Conservation (phyloP, 2,797 vertebrate genomes). For the Enteromius argenteus region DNA sequence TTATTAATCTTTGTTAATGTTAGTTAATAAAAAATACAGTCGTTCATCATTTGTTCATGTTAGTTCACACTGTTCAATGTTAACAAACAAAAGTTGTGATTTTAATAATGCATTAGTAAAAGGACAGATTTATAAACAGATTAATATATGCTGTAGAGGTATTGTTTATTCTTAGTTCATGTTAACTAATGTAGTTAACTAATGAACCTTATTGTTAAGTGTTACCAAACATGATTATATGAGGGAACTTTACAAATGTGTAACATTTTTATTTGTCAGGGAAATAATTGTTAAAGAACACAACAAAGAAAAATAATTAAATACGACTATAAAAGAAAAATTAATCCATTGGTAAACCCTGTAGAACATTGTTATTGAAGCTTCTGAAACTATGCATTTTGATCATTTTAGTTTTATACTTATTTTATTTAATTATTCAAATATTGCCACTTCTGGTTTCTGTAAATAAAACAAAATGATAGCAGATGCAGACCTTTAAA, state of each 20-base stretch:
- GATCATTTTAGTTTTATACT: not conserved
- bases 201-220: no score
- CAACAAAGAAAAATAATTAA: not conserved
- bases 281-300: not conserved
- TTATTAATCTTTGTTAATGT: no score
- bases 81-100: no score
- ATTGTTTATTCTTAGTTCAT: no score
- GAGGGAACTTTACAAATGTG: not conserved
- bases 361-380: not conserved
- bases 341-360: not conserved
- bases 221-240: not conserved
- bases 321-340: not conserved
- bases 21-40: no score
- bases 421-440: not conserved
- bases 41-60: no score
- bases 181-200: no score
- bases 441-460: not conserved
- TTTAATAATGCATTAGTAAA: no score
- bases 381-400: not conserved
- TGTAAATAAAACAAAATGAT: not conserved
- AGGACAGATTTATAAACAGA: no score
- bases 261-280: no score
- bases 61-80: no score
- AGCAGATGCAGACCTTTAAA: not conserved
- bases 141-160: no score